A percentile compares a stretch with the other conserved stretches of the same genome.
These are phyloP conservation scores for Tinamus guttatus DNA, from an alignment of 2,113 vertebrate species.

Conservation along the genomic window DNA sequence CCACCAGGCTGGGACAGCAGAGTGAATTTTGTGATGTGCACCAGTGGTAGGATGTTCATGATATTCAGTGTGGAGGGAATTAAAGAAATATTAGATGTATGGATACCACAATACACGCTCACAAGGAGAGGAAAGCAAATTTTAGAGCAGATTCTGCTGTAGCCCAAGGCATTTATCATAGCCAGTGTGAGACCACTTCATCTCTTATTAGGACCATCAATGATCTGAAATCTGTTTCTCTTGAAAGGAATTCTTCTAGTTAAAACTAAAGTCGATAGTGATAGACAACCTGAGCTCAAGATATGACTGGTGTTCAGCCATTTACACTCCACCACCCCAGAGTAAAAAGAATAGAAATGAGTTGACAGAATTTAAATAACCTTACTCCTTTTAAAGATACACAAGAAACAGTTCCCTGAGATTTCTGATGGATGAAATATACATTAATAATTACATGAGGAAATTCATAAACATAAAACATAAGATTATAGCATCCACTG, in stretches of 20 bases:
- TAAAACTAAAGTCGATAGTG: background rate
- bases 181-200: background rate
- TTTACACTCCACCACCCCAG: background rate
- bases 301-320: background rate
- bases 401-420: background rate
- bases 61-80: background rate
- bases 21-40: background rate
- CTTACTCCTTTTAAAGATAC: background rate
- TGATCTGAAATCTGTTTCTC: background rate
- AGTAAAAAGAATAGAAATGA: background rate
- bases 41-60: background rate
- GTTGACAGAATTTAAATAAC: background rate
- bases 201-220: background rate
- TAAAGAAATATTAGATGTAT: background rate
- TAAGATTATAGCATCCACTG: background rate
- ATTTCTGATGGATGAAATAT: background rate
- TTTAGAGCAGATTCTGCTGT: background rate
- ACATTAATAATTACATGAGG: background rate
- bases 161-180: background rate
- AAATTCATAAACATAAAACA: background rate
- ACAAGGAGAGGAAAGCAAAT: background rate
- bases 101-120: background rate
- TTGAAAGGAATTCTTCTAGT: background rate
- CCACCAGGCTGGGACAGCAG: background rate
- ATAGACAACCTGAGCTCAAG: background rate